Evolutionary conservation across 2,888 invertebrate genomes (phyloP).

Genomic region (Tanytarsus gracilentus): DNA sequence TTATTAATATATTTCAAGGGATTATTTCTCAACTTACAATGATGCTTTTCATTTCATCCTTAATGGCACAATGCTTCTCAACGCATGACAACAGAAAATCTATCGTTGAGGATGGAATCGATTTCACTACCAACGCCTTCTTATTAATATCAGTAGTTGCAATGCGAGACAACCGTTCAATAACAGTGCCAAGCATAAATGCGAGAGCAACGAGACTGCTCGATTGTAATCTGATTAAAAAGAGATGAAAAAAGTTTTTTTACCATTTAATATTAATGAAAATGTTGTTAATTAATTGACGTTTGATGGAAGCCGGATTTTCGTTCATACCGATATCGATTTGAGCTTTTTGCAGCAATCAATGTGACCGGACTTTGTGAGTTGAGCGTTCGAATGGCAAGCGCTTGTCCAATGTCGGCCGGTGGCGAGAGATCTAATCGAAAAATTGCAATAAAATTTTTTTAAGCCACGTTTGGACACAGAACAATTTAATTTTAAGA

Average conservation of each 20-base stretch:
- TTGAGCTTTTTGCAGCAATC: conserved; percentile 41
- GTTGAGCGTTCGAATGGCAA: conserved; percentile 37
- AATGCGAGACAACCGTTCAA: neutral
- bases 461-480: neutral
- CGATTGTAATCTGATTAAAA: conserved; percentile 21
- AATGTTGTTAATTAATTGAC: neutral
- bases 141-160: neutral
- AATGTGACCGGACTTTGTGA: conserved; percentile 38
- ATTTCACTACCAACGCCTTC: neutral
- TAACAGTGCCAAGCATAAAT: neutral
- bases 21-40: conserved; percentile 17
- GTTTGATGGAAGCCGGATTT: neutral
- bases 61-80: conserved; percentile 20
- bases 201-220: neutral
- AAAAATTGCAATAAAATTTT: neutral
- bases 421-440: neutral
- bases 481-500: neutral
- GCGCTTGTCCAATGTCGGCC: conserved; percentile 36
- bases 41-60: conserved; percentile 10
- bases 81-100: conserved; percentile 5
- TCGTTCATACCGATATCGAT: conserved; percentile 33
- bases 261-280: too few relatives aligned
- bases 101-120: conserved; percentile 10
- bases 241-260: neutral
- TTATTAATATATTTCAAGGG: conserved; percentile 6